Percentiles rank a stretch among this genome's conserved stretches.
Conservation (phyloP, 30 jellyfish, hydroid and myxozoan genomes). For the Aurelia coerulea region DNA sequence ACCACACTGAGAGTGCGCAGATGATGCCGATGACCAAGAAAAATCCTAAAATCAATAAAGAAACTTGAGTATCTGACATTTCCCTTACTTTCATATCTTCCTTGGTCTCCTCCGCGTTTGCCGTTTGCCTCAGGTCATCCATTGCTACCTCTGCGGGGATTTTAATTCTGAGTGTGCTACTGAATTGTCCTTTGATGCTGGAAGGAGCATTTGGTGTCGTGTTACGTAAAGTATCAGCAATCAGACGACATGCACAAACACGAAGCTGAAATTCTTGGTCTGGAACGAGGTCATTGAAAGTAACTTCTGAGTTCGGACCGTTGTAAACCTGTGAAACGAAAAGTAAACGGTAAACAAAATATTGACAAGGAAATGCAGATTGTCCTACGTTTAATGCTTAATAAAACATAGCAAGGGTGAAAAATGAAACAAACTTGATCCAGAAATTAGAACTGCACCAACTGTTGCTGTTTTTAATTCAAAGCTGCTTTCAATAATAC, state of each 20-base stretch:
- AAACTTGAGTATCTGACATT: conserved; percentile 89
- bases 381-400: no score
- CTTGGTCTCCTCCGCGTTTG: conserved; percentile 3
- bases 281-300: conserved; percentile 54
- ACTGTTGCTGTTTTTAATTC: no score
- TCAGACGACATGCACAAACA: conserved; percentile 77
- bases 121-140: conserved; percentile 51
- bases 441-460: no score
- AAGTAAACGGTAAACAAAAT: background rate
- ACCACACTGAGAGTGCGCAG: conserved; percentile 69
- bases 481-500: no score
- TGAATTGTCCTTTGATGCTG: conserved; percentile 83
- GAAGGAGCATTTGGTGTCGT: conserved; percentile 68
- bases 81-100: conserved; percentile 35
- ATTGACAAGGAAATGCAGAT: background rate
- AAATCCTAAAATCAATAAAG: conserved; percentile 73
- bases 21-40: conserved; percentile 81
- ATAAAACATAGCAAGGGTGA: no score
- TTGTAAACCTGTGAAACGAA: conserved; percentile 73
- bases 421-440: no score
- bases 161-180: conserved; percentile 64
- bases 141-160: conserved; percentile 54
- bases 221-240: conserved; percentile 63
- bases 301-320: conserved; percentile 65
- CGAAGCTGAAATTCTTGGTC: conserved; percentile 84